phyloP scores from a whole-genome alignment of 2,797 vertebrate species.

The Crocodylus rhombifer region DNA sequence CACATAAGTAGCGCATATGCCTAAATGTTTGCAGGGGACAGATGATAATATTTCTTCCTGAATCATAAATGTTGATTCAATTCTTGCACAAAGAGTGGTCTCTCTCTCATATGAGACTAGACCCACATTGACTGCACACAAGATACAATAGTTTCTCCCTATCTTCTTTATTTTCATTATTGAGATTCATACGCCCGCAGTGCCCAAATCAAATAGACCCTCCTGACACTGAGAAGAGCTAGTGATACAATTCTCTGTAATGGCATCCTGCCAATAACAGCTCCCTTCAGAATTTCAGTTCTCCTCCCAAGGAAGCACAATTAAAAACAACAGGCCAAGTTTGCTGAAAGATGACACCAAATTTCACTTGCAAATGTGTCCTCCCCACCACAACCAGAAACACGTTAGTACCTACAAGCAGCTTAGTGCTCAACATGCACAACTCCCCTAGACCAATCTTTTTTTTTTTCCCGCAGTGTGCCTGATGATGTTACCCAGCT shows the following conservation, averaged over 20 bases:
- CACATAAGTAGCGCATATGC: background rate
- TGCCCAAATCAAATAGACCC: background rate
- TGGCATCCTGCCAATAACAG: conserved; percentile 26
- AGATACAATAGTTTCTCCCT: background rate
- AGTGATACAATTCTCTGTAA: background rate
- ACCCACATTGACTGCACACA: background rate
- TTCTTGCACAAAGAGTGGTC: background rate
- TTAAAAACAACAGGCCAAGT: conserved; percentile 38
- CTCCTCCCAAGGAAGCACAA: conserved; percentile 39
- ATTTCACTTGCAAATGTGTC: conserved; percentile 32
- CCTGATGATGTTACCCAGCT: conserved; percentile 36
- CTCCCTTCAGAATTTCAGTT: background rate
- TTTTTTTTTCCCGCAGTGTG: background rate
- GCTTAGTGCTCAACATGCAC: conserved; percentile 49
- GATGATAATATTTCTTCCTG: background rate
- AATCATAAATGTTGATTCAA: background rate
- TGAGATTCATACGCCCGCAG: background rate
- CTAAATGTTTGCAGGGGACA: background rate
- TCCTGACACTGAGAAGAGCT: background rate
- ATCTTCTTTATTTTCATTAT: background rate
- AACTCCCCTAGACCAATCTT: background rate
- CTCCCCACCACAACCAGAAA: conserved; percentile 32
- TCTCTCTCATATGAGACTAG: background rate
- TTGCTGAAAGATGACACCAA: conserved; percentile 58
- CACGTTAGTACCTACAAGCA: conserved; percentile 32